Conservation (phyloP, 2,113 vertebrate species). For the Sporophila hypoxantha region DNA sequence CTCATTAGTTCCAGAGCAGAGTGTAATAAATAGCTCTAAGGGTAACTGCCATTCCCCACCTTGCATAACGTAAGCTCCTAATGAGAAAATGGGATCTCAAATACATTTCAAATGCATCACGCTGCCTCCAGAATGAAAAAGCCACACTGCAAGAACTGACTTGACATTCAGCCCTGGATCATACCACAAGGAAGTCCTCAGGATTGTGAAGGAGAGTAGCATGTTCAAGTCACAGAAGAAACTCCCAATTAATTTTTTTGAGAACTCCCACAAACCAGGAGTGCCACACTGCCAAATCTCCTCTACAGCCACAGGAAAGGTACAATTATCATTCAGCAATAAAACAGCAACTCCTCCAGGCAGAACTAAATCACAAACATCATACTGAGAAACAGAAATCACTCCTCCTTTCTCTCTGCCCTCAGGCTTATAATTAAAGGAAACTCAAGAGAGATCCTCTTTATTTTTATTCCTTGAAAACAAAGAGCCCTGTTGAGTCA, state of each 20-base stretch:
- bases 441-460: slow-evolving; percentile 24
- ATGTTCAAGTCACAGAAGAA: background rate
- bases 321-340: slow-evolving; percentile 16
- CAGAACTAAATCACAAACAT: slow-evolving; percentile 28
- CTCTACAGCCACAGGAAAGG: background rate
- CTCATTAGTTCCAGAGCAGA: slow-evolving; percentile 9
- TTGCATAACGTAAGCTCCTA: slow-evolving; percentile 28
- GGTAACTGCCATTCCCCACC: slow-evolving; percentile 39
- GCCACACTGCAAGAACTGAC: slow-evolving; percentile 35
- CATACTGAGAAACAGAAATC: background rate
- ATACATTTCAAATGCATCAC: background rate
- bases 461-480: slow-evolving; percentile 29
- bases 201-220: background rate
- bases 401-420: background rate
- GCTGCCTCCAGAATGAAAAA: background rate
- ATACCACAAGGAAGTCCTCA: background rate
- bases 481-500: slow-evolving; percentile 10
- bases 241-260: background rate
- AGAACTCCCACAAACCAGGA: slow-evolving; percentile 5
- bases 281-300: background rate
- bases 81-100: slow-evolving; percentile 31
- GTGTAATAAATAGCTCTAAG: slow-evolving; percentile 46
- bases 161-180: slow-evolving; percentile 17
- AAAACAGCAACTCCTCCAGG: slow-evolving; percentile 36
- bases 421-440: slow-evolving; percentile 31